phyloP scores from a whole-genome alignment of 2,113 vertebrate species.

The Passer domesticus region DNA sequence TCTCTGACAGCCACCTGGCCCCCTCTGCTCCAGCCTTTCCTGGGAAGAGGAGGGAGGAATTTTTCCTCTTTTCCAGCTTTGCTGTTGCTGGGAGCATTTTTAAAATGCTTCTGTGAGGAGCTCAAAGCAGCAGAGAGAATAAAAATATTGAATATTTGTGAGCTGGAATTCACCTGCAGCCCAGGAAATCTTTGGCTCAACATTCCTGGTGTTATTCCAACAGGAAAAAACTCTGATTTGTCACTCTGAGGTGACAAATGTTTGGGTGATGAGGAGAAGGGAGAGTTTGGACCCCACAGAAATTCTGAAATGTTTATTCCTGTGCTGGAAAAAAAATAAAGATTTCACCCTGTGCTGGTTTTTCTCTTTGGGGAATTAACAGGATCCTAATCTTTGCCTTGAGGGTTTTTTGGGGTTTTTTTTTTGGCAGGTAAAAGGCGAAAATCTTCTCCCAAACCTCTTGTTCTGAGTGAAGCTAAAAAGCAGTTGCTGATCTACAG shows the following conservation, averaged over 20 bases:
- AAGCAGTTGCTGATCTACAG: constrained; percentile 99
- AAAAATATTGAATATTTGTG: neutral
- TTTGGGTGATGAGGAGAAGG: neutral
- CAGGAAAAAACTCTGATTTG: neutral
- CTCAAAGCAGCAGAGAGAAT: neutral
- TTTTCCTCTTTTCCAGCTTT: neutral
- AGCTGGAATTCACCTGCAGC: neutral
- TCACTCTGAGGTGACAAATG: neutral
- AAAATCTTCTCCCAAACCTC: constrained; percentile 93
- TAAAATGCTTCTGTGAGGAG: neutral
- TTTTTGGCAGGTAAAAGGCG: constrained; percentile 84
- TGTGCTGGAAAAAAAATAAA: neutral
- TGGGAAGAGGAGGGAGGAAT: neutral
- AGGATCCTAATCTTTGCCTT: neutral
- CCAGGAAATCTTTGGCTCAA: neutral
- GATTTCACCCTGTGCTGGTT: neutral
- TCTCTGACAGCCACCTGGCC: neutral
- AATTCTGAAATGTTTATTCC: neutral
- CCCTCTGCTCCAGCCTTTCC: neutral
- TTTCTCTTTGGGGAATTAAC: neutral
- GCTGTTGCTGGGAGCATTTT: neutral
- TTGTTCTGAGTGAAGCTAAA: constrained; percentile 94
- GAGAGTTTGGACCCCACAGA: neutral
- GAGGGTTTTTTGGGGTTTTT: neutral
- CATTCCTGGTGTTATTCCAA: neutral